Conservation (phyloP, 1,140 invertebrate species). For the Aphis craccivora region DNA sequence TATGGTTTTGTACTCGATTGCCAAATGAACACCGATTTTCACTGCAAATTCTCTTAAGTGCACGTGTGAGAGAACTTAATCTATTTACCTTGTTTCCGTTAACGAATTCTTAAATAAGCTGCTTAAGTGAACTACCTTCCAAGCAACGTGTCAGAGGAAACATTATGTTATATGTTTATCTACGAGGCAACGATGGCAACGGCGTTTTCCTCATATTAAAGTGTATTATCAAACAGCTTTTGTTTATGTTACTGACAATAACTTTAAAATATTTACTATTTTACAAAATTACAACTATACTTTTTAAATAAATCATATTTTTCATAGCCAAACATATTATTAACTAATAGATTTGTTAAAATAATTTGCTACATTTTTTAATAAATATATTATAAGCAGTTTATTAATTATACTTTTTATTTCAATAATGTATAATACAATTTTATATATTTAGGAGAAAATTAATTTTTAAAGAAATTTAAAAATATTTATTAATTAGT, state of each 20-base stretch:
- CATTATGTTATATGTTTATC: background rate
- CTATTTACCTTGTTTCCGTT: conserved; percentile 36
- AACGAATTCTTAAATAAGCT: conserved; percentile 13
- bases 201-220: background rate
- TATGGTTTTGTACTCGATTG: background rate
- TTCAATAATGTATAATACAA: too few species aligned
- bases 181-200: background rate
- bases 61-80: background rate
- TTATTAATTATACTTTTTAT: too few species aligned
- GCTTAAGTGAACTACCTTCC: conserved; percentile 24
- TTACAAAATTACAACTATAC: background rate
- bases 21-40: conserved; percentile 14
- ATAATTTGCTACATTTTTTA: background rate
- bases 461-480: too few species aligned
- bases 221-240: background rate
- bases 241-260: background rate
- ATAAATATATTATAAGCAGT: background rate
- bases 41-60: conserved; percentile 28
- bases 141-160: background rate
- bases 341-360: background rate
- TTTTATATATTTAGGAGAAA: too few species aligned
- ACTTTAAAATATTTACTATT: background rate
- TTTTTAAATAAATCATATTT: background rate
- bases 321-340: background rate
- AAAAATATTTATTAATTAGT: too few species aligned